Evolutionary conservation across 2,797 vertebrate species (phyloP).

Genomic region (Lutjanus argentimaculatus): DNA sequence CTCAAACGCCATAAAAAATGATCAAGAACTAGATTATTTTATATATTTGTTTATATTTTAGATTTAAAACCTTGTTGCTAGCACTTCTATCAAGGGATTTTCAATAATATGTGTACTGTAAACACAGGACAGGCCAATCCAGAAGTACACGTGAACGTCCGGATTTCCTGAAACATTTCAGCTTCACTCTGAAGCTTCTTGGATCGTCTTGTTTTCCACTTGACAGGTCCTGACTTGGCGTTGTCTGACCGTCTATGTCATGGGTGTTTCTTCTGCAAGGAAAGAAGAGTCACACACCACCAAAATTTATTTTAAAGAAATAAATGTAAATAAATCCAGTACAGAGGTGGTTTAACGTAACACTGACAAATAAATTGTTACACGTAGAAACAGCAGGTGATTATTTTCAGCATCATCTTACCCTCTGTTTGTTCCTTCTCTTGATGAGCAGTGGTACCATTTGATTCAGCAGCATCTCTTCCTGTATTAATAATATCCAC

Average conservation of each 20-base stretch:
- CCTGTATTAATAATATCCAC: not conserved
- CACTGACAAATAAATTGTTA: too few species aligned
- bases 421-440: not conserved
- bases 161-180: not conserved
- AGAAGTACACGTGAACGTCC: not conserved
- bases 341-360: not conserved
- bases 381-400: not conserved
- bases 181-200: not conserved
- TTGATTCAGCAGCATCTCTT: not conserved
- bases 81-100: not conserved
- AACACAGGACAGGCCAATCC: not conserved
- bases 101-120: not conserved
- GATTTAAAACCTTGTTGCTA: not conserved
- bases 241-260: not conserved
- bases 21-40: too few species aligned
- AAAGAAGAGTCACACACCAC: not conserved
- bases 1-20: not conserved
- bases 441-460: rapidly evolving
- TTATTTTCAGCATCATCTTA: conserved; percentile 3
- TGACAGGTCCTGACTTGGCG: not conserved
- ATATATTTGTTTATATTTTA: too few species aligned
- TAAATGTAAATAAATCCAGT: too few species aligned
- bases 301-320: not conserved
- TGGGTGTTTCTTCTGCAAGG: conserved; percentile 13
- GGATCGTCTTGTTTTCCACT: not conserved